Evolutionary conservation across 2,113 vertebrate species (phyloP).

Genomic region (Aythya baeri): DNA sequence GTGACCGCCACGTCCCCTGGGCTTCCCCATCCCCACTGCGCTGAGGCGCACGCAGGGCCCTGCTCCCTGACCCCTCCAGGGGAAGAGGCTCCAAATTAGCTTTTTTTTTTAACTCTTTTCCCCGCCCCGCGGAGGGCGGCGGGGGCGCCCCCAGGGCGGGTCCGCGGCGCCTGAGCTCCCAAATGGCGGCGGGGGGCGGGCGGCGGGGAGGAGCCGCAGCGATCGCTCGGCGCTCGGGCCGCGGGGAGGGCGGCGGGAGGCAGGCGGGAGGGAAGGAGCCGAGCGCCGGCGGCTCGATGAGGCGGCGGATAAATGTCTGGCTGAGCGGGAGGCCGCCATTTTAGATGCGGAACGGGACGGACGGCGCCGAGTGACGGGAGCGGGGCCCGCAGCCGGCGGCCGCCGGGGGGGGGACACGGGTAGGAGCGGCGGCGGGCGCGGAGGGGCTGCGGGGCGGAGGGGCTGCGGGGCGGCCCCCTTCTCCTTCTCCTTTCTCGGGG

Average conservation of each 20-base stretch:
- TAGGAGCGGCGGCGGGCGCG: not conserved
- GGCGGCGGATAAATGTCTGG: slow-evolving; percentile 55
- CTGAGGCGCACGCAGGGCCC: not conserved
- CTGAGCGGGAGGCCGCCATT: slow-evolving; percentile 47
- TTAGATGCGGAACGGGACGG: slow-evolving; percentile 48
- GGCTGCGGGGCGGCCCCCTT: not conserved
- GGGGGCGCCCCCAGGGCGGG: too few species aligned
- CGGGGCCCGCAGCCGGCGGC: not conserved
- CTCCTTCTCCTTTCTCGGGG: not conserved
- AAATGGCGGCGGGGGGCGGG: not conserved
- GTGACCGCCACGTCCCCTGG: too few species aligned
- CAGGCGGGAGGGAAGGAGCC: not conserved
- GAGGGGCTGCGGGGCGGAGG: not conserved
- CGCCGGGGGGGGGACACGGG: not conserved
- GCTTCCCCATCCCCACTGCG: not conserved
- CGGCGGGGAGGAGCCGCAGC: not conserved
- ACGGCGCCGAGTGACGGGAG: not conserved
- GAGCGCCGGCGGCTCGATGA: slow-evolving; percentile 18
- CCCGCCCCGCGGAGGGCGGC: too few species aligned
- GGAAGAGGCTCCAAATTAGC: not conserved
- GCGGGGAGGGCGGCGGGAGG: not conserved
- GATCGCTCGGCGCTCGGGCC: not conserved
- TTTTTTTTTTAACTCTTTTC: too few species aligned
- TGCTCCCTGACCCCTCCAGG: not conserved
- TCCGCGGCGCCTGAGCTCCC: not conserved